Conservation (phyloP, 2,797 vertebrate species). For the Sebastes diploproa region DNA sequence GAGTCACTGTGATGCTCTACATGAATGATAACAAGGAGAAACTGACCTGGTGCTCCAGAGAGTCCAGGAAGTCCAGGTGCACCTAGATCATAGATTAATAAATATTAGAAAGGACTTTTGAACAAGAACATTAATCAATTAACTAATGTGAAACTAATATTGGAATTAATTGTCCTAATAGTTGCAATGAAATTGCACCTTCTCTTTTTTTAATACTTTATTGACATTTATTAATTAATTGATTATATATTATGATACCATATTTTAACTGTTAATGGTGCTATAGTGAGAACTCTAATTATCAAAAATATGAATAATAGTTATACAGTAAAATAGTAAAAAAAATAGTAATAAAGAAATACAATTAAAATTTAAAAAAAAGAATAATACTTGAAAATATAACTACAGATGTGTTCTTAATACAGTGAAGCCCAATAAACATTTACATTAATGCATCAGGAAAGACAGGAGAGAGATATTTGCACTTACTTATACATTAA, state of each 20-base stretch:
- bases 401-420: neutral
- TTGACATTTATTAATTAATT: neutral
- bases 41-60: constrained; percentile 86
- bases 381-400: neutral
- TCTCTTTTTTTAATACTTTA: neutral
- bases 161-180: neutral
- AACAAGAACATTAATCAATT: neutral
- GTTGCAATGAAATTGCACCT: neutral
- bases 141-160: neutral
- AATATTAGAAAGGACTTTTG: neutral
- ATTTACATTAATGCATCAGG: neutral
- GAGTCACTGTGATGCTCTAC: neutral
- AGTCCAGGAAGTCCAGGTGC: constrained; percentile 81
- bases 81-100: constrained; percentile 71
- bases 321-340: neutral
- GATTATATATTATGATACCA: neutral
- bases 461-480: neutral
- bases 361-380: neutral
- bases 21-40: neutral
- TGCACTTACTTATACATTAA: neutral
- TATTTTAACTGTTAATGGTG: neutral
- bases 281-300: neutral
- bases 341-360: neutral
- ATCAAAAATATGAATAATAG: neutral
- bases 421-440: neutral